These are phyloP conservation scores for Cryptoprocta ferox DNA, from an alignment of 2,797 vertebrate genomes.

Conservation along the genomic window DNA sequence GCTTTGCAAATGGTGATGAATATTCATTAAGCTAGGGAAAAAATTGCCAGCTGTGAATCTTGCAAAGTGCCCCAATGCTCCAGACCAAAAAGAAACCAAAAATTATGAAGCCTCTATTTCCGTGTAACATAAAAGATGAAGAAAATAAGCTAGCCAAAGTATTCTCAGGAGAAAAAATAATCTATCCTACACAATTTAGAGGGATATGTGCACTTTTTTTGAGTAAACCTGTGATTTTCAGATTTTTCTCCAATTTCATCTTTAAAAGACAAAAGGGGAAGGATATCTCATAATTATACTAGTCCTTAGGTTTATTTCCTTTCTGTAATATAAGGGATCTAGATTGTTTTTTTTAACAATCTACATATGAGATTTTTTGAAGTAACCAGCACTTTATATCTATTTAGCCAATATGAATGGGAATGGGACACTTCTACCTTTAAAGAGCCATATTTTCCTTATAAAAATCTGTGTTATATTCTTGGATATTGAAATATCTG, in stretches of 20 bases:
- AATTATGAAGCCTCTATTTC: slow-evolving; percentile 47
- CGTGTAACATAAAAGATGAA: slow-evolving; percentile 20
- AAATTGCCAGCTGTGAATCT: slow-evolving; percentile 63
- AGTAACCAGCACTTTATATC: neutral
- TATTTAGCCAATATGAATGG: neutral
- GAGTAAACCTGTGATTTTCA: neutral
- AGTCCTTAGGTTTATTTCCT: neutral
- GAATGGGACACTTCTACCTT: neutral
- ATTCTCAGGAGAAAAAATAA: neutral
- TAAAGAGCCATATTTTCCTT: neutral
- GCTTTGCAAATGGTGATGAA: slow-evolving; percentile 65
- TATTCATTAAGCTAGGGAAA: slow-evolving; percentile 70
- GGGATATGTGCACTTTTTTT: neutral
- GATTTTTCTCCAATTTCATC: neutral
- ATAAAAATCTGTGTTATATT: neutral
- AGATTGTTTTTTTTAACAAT: neutral
- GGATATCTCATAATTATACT: neutral
- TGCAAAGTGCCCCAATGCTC: slow-evolving; percentile 46
- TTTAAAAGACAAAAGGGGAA: neutral
- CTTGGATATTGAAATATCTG: slow-evolving; percentile 17
- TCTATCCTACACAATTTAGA: neutral
- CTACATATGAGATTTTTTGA: neutral
- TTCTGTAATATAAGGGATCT: neutral
- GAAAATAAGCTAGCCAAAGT: neutral
- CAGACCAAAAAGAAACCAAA: slow-evolving; percentile 53